phyloP scores from a whole-genome alignment of 1,140 invertebrate species.

The Orchestia grillus region DNA sequence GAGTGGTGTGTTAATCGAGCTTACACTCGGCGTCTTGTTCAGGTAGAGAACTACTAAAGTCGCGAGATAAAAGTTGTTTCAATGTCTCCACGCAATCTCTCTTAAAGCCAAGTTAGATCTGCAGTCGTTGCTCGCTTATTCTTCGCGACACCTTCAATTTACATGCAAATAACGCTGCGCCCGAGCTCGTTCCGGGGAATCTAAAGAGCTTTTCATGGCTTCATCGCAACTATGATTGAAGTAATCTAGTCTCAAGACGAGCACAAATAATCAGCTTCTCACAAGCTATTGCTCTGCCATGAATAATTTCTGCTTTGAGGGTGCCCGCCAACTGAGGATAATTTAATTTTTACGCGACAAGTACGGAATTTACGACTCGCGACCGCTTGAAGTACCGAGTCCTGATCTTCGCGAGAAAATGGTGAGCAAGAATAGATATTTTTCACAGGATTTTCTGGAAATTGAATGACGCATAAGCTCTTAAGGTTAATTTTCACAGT shows the following conservation, averaged over 20 bases:
- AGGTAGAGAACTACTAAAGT: not conserved
- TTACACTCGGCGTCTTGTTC: not conserved
- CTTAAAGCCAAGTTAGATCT: constrained; percentile 25
- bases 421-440: no score
- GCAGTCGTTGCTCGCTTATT: constrained; percentile 28
- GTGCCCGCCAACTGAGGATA: not conserved
- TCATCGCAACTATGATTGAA: constrained; percentile 53
- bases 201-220: constrained; percentile 41
- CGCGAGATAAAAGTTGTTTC: not conserved
- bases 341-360: not conserved
- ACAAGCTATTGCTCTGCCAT: constrained; percentile 14
- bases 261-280: constrained; percentile 40
- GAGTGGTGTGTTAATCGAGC: not conserved
- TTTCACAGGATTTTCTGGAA: no score
- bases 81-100: constrained; percentile 5
- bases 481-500: no score
- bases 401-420: not conserved
- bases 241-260: constrained; percentile 35
- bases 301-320: not conserved
- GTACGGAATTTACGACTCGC: not conserved
- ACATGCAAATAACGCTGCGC: constrained; percentile 48
- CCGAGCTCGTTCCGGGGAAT: not conserved
- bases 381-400: not conserved
- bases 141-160: constrained; percentile 47
- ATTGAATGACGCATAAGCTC: no score